These are phyloP conservation scores for Zootoca vivipara DNA, from an alignment of 2,113 vertebrate genomes.

Conservation along the genomic window DNA sequence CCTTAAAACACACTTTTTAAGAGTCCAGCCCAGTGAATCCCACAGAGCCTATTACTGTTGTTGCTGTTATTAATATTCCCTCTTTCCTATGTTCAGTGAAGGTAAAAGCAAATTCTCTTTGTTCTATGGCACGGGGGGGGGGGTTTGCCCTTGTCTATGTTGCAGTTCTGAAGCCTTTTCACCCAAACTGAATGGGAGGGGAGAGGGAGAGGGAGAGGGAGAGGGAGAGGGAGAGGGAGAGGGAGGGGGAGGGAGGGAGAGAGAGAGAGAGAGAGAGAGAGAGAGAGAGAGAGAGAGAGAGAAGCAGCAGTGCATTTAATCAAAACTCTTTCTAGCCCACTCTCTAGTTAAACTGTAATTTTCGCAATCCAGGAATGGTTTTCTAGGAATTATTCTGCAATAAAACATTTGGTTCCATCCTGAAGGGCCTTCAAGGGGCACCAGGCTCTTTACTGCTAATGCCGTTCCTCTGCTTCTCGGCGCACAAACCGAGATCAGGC, in stretches of 20 bases:
- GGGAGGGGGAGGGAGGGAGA: no score
- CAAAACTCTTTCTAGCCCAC: conserved; percentile 17
- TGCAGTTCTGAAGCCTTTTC: conserved; percentile 19
- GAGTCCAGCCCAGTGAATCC: no score
- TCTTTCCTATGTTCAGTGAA: neutral
- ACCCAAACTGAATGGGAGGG: conserved; percentile 7
- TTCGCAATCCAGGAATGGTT: conserved; percentile 25
- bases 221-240: no score
- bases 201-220: no score
- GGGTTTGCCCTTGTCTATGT: neutral
- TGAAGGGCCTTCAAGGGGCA: conserved; percentile 28
- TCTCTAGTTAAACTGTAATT: conserved; percentile 29
- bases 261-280: no score
- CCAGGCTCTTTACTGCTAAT: conserved; percentile 12
- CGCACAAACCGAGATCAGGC: conserved; percentile 57
- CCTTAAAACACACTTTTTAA: neutral
- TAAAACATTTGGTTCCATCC: conserved; percentile 28
- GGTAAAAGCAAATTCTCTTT: neutral
- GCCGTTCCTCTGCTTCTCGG: conserved; percentile 30
- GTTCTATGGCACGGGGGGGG: neutral
- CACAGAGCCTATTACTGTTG: no score
- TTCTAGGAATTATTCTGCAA: conserved; percentile 10
- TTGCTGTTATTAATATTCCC: neutral
- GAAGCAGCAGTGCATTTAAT: neutral
- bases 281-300: neutral